Evolutionary conservation across 92 coral and sea anemone genomes (phyloP).

Genomic region (Heteractis magnifica): DNA sequence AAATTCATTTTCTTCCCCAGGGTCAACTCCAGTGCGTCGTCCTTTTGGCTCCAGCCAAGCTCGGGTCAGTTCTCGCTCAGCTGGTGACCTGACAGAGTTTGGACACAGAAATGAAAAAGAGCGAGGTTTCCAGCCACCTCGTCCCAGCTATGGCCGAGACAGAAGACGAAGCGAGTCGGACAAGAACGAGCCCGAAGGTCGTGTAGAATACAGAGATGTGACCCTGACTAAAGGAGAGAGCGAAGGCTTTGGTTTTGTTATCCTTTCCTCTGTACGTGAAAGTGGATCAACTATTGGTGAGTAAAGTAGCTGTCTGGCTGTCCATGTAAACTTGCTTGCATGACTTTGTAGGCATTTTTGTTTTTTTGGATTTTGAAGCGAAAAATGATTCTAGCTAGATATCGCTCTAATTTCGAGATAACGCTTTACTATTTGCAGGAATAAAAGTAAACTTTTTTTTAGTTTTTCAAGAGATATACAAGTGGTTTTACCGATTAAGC

Average conservation of each 20-base stretch:
- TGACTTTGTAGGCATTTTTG: neutral
- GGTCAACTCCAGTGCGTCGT: constrained; percentile 69
- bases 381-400: neutral
- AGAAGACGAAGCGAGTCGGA: constrained; percentile 82
- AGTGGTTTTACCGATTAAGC: too few relatives aligned
- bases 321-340: neutral
- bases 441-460: too few relatives aligned
- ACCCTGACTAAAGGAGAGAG: constrained; percentile 66
- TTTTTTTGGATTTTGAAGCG: neutral
- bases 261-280: constrained; percentile 82
- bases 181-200: constrained; percentile 61
- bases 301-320: neutral
- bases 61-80: constrained; percentile 80
- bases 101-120: constrained; percentile 47
- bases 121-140: constrained; percentile 23
- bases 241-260: constrained; percentile 96
- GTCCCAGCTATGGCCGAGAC: constrained; percentile 36
- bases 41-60: constrained; percentile 37
- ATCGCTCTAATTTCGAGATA: neutral
- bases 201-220: constrained; percentile 60
- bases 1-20: constrained; percentile 22
- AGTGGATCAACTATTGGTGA: constrained; percentile 94
- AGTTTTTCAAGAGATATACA: too few relatives aligned
- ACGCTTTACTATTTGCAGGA: too few relatives aligned
- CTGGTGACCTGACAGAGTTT: constrained; percentile 81